These are phyloP conservation scores for Dilophus febrilis DNA, from an alignment of 2,888 invertebrate species.

Conservation along the genomic window DNA sequence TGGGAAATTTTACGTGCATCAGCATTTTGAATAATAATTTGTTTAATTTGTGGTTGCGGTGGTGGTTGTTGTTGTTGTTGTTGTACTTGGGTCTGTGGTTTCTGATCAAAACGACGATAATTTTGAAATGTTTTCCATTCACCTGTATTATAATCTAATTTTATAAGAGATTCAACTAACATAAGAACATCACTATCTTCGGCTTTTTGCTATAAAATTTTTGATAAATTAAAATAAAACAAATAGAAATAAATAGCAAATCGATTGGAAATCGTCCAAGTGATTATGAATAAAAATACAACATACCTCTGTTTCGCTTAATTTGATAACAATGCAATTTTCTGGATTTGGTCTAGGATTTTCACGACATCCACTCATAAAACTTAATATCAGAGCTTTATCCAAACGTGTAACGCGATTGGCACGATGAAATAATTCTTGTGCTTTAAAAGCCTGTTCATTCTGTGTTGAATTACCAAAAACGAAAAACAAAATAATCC, in stretches of 20 bases:
- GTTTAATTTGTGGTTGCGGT: no score
- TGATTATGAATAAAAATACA: background rate
- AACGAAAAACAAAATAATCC: constrained; percentile 1
- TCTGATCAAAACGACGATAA: constrained; percentile 52
- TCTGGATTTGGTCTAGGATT: constrained; percentile 96
- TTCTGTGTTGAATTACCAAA: constrained; percentile 40
- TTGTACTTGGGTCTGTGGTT: constrained; percentile 16
- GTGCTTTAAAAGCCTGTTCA: constrained; percentile 92
- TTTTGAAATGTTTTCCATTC: constrained; percentile 95
- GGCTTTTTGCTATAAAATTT: constrained; percentile 32
- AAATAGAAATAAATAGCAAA: background rate
- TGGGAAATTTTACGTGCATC: no score
- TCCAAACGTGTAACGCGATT: constrained; percentile 92
- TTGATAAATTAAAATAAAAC: background rate
- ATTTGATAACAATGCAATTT: constrained; percentile 87
- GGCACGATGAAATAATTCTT: constrained; percentile 92
- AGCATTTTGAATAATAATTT: no score
- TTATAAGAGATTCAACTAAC: constrained; percentile 76
- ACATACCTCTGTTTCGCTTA: constrained; percentile 63
- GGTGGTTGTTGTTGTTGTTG: background rate
- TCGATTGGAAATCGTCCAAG: no score
- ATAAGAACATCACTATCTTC: constrained; percentile 55
- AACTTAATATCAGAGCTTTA: constrained; percentile 91
- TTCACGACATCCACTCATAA: constrained; percentile 96
- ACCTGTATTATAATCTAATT: constrained; percentile 95